Evolutionary conservation across 2,797 vertebrate genomes (phyloP).

Genomic region (Sebastes kiyomatsui): DNA sequence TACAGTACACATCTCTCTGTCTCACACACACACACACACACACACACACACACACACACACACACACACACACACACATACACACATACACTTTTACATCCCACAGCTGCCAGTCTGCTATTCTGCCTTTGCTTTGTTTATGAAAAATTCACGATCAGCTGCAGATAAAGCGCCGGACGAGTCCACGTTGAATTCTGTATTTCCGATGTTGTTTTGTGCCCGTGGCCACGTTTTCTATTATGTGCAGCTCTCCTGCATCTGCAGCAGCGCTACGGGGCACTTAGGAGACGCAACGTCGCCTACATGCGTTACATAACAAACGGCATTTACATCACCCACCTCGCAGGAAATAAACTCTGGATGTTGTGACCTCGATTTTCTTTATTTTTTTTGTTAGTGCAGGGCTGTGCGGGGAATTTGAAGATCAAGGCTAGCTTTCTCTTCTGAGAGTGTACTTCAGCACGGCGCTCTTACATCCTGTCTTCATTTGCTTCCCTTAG

Average conservation of each 20-base stretch:
- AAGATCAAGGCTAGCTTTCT: slow-evolving; percentile 19
- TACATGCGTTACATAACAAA: slow-evolving; percentile 48
- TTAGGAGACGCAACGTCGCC: slow-evolving; percentile 4
- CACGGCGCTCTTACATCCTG: not conserved
- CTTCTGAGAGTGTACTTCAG: slow-evolving; percentile 5
- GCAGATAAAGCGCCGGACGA: slow-evolving; percentile 1
- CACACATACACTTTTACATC: not conserved
- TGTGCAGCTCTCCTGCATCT: not conserved
- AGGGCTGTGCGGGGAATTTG: slow-evolving; percentile 1
- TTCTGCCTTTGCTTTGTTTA: slow-evolving; percentile 4
- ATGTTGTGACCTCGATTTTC: slow-evolving; percentile 32
- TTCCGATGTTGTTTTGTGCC: slow-evolving; percentile 1
- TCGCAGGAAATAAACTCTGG: slow-evolving; percentile 1
- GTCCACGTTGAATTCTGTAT: slow-evolving; percentile 5
- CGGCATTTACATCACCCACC: not conserved
- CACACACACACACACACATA: not conserved
- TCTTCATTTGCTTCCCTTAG: slow-evolving; percentile 1
- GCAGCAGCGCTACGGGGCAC: slow-evolving; percentile 8
- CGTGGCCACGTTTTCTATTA: slow-evolving; percentile 8
- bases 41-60: not conserved
- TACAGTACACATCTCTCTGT: slow-evolving; percentile 6
- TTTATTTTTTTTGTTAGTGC: not conserved
- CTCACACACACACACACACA: not conserved
- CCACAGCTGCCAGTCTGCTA: not conserved
- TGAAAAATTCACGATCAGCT: slow-evolving; percentile 23